Conservation (phyloP, 2,888 invertebrate species). For the Acanthopleura granulata region DNA sequence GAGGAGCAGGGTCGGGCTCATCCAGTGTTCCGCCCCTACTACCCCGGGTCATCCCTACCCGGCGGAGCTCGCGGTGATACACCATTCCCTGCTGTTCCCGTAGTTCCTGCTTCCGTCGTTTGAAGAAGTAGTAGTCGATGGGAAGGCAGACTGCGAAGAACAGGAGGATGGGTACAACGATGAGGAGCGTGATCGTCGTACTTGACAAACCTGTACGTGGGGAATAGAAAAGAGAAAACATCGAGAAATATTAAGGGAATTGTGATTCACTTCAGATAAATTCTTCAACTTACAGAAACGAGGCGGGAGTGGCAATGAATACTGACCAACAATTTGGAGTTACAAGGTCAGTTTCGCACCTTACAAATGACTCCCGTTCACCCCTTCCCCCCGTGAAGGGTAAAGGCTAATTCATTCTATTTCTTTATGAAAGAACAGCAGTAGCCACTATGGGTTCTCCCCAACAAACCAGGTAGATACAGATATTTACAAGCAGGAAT, state of each 20-base stretch:
- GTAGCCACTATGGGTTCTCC: too few relatives aligned
- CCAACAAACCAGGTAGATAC: too few relatives aligned
- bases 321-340: too few relatives aligned
- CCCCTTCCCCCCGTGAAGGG: too few relatives aligned
- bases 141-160: not conserved
- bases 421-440: too few relatives aligned
- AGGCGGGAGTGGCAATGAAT: not conserved
- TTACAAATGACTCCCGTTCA: too few relatives aligned
- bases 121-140: slow-evolving; percentile 9
- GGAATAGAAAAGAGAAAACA: not conserved
- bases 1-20: not conserved
- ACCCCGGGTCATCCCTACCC: not conserved
- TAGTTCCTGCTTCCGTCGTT: not conserved
- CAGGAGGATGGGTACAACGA: not conserved
- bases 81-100: slow-evolving; percentile 1
- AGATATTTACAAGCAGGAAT: too few relatives aligned
- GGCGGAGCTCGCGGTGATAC: not conserved
- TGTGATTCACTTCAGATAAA: not conserved
- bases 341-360: too few relatives aligned
- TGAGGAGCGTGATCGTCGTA: not conserved
- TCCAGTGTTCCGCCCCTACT: not conserved
- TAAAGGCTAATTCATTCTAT: too few relatives aligned
- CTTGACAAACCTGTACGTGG: not conserved
- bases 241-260: not conserved
- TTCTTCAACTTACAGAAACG: not conserved